These are phyloP conservation scores for Grus americana DNA, from an alignment of 2,113 vertebrate species.

Conservation along the genomic window DNA sequence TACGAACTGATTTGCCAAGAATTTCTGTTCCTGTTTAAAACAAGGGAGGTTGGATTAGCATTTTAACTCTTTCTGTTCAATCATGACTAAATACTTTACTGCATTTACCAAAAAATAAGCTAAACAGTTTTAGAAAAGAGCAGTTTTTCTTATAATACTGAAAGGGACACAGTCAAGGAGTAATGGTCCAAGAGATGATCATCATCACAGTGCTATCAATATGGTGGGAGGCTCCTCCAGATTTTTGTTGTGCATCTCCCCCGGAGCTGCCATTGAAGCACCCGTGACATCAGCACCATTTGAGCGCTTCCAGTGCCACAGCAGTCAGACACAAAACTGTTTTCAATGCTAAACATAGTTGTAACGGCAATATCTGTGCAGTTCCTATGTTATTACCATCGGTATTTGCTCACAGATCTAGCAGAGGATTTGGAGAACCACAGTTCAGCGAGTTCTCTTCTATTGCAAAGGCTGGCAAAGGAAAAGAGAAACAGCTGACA, in stretches of 20 bases:
- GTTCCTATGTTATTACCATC: not conserved
- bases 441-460: not conserved
- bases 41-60: conserved; percentile 64
- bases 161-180: not conserved
- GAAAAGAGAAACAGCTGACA: not conserved
- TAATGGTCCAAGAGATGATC: not conserved
- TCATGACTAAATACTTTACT: conserved; percentile 30
- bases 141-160: not conserved
- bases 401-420: not conserved
- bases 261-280: not conserved
- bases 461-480: not conserved
- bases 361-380: not conserved
- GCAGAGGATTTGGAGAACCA: not conserved
- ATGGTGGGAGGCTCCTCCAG: not conserved
- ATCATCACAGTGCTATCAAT: not conserved
- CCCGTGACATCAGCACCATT: not conserved
- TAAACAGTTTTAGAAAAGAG: not conserved
- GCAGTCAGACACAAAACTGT: not conserved
- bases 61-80: not conserved
- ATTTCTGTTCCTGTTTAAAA: conserved; percentile 87
- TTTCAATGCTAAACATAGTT: not conserved
- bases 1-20: conserved; percentile 81
- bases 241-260: not conserved
- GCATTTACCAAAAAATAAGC: not conserved
- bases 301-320: not conserved